Evolutionary conservation across 2,888 invertebrate genomes (phyloP), one percentile per base, ranked within the genome.

Genomic region (Diloba caeruleocephala): DNA sequence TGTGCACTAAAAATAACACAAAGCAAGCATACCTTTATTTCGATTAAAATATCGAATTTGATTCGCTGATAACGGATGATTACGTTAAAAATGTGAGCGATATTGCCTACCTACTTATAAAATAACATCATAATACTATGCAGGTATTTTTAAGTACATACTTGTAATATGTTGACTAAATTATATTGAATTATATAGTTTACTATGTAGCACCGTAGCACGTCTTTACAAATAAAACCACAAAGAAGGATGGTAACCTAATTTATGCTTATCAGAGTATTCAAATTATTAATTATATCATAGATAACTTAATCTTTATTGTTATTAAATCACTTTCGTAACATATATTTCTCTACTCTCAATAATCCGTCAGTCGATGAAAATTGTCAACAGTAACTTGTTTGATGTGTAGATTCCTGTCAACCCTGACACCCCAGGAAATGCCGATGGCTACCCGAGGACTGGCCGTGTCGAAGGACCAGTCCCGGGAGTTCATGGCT

Each of bases 401-500:
- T 81, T 72, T 84, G 71, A 73, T 82, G 80, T 82, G 55, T 89
- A 94, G 94, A 88, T 94, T 88, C 86, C 89, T 95, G 81, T 95
- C 95, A 38, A 95, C 95, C 69, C 91, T 95, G 81, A 95, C 95
- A 76, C 93, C 94, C 60, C 94, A 95, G 82, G 92, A 94, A 79
- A 90, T 94, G 83, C 95, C 95, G 62, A 86, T 94, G 84, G 94
- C 95, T 57, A 94, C 95, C 63, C 94, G 94, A 63, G 94, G 94
- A 79, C 94, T 95, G 74, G 94, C 95, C 38, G 94, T 96, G 39
- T 95, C 95, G 57, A 97, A 97, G 91, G 97, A 98, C 89, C 97
- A 98, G 90, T 96, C 96, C 84, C 94, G 97, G 76, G 97, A 97
- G 85, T 96, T 98, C 91, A 97, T 98, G 97, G 96, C 97, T 41